A percentile compares a stretch with the other conserved stretches of the same genome.
These are phyloP conservation scores for Ectemnius lituratus DNA, from an alignment of 2,888 invertebrate genomes.

Conservation along the genomic window DNA sequence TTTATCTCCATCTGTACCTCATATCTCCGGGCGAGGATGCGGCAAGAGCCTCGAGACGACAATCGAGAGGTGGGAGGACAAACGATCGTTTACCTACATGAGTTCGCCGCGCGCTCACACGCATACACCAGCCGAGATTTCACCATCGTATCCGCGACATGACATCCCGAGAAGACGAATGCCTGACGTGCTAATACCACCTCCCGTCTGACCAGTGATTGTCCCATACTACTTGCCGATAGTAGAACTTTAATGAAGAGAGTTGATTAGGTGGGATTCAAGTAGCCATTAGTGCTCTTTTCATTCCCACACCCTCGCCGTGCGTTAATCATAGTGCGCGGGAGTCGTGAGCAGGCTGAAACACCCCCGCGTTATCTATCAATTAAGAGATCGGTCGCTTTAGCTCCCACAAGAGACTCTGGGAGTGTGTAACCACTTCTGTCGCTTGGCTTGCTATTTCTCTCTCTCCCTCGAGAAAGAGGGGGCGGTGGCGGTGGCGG, in stretches of 20 bases:
- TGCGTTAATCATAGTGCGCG: constrained; percentile 10
- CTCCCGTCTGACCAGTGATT: no score
- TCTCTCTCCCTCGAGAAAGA: constrained; percentile 2
- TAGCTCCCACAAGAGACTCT: constrained; percentile 5
- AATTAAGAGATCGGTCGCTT: constrained; percentile 53
- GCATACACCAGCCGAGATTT: constrained; percentile 38
- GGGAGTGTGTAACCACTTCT: not conserved
- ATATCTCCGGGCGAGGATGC: constrained; percentile 65
- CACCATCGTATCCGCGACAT: constrained; percentile 37
- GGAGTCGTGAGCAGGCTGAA: not conserved
- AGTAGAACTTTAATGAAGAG: no score
- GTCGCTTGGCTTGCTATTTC: no score
- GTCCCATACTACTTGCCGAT: no score
- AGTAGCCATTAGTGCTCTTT: not conserved
- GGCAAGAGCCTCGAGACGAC: constrained; percentile 67
- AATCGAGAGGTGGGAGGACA: constrained; percentile 75
- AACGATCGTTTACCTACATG: constrained; percentile 74
- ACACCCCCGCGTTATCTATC: constrained; percentile 42
- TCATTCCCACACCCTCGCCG: not conserved
- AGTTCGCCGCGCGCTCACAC: constrained; percentile 28
- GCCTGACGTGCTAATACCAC: no score
- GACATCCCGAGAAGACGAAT: no score
- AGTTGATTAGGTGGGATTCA: not conserved
- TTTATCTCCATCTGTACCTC: constrained; percentile 44
- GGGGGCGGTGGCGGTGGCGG: constrained; percentile 11